These are phyloP conservation scores for Nasonia longicornis DNA, from an alignment of 1,140 invertebrate genomes.

Conservation along the genomic window DNA sequence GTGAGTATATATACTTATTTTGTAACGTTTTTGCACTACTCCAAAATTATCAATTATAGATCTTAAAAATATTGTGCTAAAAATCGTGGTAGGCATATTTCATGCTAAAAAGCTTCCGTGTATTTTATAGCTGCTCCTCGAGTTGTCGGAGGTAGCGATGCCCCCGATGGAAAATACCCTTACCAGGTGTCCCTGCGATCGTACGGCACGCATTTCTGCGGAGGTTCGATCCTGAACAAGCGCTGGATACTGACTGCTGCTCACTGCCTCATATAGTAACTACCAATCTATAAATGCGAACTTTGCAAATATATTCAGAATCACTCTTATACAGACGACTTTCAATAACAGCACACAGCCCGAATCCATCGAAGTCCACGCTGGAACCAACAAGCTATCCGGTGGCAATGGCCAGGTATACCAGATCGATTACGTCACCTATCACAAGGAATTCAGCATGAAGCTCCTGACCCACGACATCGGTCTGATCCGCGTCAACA, in stretches of 20 bases:
- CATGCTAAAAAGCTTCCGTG: too few relatives aligned
- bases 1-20: too few relatives aligned
- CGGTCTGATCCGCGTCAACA: constrained; percentile 62
- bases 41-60: too few relatives aligned
- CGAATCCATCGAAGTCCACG: background rate
- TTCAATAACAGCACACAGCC: background rate
- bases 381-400: background rate
- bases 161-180: constrained; percentile 61
- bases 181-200: constrained; percentile 65
- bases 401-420: constrained; percentile 57
- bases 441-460: constrained; percentile 61
- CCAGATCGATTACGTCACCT: constrained; percentile 51
- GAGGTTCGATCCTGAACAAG: constrained; percentile 68
- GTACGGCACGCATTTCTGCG: constrained; percentile 66
- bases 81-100: too few relatives aligned
- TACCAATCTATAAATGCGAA: background rate
- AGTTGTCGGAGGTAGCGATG: constrained; percentile 53
- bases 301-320: background rate
- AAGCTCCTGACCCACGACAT: constrained; percentile 64
- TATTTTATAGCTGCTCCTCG: constrained; percentile 8
- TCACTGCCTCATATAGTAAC: constrained; percentile 64
- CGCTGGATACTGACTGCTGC: constrained; percentile 70
- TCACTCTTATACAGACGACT: background rate
- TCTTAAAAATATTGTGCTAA: too few relatives aligned
- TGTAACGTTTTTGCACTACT: too few relatives aligned